phyloP scores from a whole-genome alignment of 2,113 vertebrate species.

The Cephalopholis sonnerati region DNA sequence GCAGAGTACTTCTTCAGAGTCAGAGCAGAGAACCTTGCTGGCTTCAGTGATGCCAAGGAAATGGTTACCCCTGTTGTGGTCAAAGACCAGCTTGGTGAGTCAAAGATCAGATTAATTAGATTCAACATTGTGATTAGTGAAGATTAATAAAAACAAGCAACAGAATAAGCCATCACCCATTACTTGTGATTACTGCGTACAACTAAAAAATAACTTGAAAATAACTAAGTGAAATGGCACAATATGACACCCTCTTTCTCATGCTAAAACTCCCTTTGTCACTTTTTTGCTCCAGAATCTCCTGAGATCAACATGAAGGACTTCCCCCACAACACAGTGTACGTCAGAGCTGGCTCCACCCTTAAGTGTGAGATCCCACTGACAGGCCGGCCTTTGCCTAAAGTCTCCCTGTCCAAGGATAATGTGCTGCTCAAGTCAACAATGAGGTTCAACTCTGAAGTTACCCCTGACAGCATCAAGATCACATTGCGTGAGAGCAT shows the following conservation, averaged over 20 bases:
- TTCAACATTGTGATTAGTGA: background rate
- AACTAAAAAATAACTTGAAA: background rate
- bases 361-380: constrained; percentile 97
- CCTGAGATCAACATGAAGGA: constrained; percentile 95
- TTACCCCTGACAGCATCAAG: constrained; percentile 92
- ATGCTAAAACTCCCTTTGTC: background rate
- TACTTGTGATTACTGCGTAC: background rate
- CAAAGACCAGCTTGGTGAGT: constrained; percentile 94
- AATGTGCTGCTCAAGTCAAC: constrained; percentile 91
- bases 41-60: constrained; percentile 93
- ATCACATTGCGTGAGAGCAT: constrained; percentile 94
- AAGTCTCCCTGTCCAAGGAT: constrained; percentile 92
- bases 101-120: background rate
- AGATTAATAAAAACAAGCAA: background rate
- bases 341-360: constrained; percentile 94
- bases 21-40: constrained; percentile 95
- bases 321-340: constrained; percentile 94
- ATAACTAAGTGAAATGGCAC: background rate
- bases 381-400: constrained; percentile 93
- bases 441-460: constrained; percentile 96
- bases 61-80: constrained; percentile 91
- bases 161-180: background rate
- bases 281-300: constrained; percentile 86
- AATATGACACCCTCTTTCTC: background rate
- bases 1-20: constrained; percentile 97